These are phyloP conservation scores for Epizoanthus rinbou DNA, from an alignment of 92 coral and sea anemone species.

Conservation along the genomic window DNA sequence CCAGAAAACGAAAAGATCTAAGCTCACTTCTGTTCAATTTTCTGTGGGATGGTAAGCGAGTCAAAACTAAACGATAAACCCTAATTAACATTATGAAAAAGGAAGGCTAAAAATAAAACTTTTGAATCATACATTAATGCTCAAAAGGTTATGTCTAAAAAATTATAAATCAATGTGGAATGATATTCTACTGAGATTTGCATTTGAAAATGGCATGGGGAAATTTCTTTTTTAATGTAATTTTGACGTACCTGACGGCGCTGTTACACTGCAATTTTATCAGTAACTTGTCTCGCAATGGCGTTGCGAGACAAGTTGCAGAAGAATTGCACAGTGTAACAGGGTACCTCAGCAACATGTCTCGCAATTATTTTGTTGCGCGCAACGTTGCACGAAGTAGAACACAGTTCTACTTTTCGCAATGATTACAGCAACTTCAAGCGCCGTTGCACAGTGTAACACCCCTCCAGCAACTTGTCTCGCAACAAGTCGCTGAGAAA, in stretches of 20 bases:
- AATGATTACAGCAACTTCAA: too few relatives aligned
- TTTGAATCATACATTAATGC: constrained; percentile 43
- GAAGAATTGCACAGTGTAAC: too few relatives aligned
- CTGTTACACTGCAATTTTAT: too few relatives aligned
- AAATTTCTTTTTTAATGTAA: constrained; percentile 39
- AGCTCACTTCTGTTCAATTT: constrained; percentile 22
- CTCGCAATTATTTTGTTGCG: too few relatives aligned
- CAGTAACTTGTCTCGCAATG: too few relatives aligned
- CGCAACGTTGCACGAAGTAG: too few relatives aligned
- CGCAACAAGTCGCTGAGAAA: too few relatives aligned
- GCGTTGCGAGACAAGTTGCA: too few relatives aligned
- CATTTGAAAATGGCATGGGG: constrained; percentile 35
- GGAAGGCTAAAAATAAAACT: constrained; percentile 35
- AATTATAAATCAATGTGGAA: constrained; percentile 42
- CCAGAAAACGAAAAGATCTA: background rate
- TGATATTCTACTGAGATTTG: constrained; percentile 13
- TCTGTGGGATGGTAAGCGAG: constrained; percentile 39
- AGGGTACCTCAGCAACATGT: too few relatives aligned
- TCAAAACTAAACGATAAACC: constrained; percentile 20
- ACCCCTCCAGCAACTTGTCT: too few relatives aligned
- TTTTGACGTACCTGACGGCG: constrained; percentile 19
- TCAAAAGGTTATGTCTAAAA: constrained; percentile 48
- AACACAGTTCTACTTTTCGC: too few relatives aligned
- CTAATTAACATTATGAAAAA: constrained; percentile 28
- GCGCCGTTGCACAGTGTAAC: too few relatives aligned